A percentile compares a stretch with the other conserved stretches of the same genome.
Evolutionary conservation across 2,113 vertebrate species (phyloP).

Genomic region (Pterocles burchelli): DNA sequence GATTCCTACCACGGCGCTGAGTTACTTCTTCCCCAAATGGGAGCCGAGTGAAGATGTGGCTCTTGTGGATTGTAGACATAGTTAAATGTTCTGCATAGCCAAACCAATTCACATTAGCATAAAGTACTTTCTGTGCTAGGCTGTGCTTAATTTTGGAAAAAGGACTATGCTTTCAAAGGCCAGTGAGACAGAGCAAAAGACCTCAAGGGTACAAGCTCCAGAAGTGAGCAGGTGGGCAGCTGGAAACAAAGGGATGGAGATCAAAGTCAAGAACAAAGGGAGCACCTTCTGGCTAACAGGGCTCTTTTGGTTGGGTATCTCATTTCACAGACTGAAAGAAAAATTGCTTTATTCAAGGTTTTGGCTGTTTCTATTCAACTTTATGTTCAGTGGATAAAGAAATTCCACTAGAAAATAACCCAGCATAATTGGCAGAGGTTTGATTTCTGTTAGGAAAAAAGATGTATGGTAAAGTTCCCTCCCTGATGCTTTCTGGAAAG

Average conservation of each 20-base stretch:
- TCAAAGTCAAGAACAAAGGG: background rate
- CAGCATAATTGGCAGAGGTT: background rate
- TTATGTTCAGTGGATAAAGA: background rate
- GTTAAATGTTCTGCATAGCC: background rate
- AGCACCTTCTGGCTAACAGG: background rate
- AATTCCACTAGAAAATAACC: background rate
- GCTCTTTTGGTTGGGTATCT: background rate
- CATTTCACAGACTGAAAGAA: background rate
- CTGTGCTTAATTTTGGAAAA: background rate
- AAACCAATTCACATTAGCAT: background rate
- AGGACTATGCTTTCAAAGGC: background rate
- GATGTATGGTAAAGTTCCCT: background rate
- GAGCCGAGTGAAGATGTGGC: background rate
- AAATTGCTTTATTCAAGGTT: background rate
- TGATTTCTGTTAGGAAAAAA: background rate
- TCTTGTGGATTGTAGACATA: background rate
- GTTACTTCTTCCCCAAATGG: background rate
- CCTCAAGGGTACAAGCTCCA: background rate
- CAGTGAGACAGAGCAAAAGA: background rate
- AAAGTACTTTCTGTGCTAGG: background rate
- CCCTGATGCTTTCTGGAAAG: background rate
- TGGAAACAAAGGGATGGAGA: background rate
- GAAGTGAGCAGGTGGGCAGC: background rate
- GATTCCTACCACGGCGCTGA: background rate
- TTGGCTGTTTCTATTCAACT: background rate